A percentile compares a stretch with the other conserved stretches of the same genome.
Conservation (phyloP, 2,113 vertebrate genomes). For the Sarotherodon lohbergeri region DNA sequence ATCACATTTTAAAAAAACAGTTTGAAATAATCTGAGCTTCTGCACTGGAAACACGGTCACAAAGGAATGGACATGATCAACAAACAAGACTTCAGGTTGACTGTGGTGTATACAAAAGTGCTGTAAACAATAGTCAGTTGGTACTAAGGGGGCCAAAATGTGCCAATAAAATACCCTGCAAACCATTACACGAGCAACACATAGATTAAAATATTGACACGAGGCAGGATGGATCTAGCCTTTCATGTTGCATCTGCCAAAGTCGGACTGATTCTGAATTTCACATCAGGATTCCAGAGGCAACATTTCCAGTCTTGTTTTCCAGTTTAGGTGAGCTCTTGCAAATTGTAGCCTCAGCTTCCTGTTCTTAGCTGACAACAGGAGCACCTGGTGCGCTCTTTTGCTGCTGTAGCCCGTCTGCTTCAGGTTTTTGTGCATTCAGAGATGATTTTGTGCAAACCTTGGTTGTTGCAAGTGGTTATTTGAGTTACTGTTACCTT, state of each 20-base stretch:
- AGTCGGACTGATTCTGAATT: neutral
- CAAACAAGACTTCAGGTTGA: neutral
- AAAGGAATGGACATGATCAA: neutral
- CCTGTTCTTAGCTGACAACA: neutral
- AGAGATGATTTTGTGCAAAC: neutral
- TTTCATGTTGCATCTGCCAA: neutral
- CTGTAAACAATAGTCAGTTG: neutral
- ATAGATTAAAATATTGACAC: neutral
- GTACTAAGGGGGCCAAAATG: neutral
- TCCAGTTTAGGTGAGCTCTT: neutral
- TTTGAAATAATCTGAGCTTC: neutral
- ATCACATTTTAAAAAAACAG: neutral
- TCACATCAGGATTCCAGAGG: neutral
- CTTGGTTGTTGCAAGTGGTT: neutral
- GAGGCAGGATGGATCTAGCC: neutral
- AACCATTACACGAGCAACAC: neutral
- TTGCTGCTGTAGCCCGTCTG: neutral
- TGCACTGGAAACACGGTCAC: neutral
- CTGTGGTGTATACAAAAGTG: neutral
- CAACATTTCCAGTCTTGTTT: neutral
- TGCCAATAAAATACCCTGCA: neutral
- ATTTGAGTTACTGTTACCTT: neutral
- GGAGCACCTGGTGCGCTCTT: neutral
- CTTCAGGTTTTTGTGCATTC: neutral
- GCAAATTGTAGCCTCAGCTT: neutral